Conservation (phyloP, 2,113 vertebrate species). For the Podiceps cristatus region DNA sequence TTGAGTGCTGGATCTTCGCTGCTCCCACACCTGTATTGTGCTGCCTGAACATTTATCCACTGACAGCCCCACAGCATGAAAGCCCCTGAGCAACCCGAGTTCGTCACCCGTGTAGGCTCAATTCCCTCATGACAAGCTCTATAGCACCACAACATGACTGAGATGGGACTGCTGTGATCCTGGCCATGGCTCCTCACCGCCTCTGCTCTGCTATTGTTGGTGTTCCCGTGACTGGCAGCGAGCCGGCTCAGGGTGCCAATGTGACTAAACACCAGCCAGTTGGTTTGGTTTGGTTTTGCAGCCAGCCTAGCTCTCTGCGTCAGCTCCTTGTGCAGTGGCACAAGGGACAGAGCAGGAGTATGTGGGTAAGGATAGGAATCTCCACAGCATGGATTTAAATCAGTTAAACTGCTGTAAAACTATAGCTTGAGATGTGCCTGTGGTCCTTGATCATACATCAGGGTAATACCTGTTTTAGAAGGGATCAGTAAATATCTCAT, state of each 20-base stretch:
- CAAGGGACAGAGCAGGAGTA: not conserved
- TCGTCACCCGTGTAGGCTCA: not conserved
- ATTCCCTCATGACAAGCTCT: rapidly evolving
- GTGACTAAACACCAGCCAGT: no score
- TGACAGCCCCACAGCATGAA: rapidly evolving
- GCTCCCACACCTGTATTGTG: not conserved
- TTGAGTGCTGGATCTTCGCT: not conserved
- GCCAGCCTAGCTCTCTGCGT: not conserved
- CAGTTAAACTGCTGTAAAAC: not conserved
- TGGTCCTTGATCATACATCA: not conserved
- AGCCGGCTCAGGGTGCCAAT: not conserved
- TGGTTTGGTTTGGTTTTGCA: not conserved
- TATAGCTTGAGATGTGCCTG: not conserved
- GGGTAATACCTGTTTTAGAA: not conserved
- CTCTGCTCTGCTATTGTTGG: not conserved
- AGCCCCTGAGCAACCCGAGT: rapidly evolving
- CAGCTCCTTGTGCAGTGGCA: not conserved
- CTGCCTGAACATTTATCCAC: not conserved
- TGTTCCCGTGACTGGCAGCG: not conserved
- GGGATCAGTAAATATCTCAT: not conserved
- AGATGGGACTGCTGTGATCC: not conserved
- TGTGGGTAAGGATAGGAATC: not conserved
- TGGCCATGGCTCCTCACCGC: not conserved
- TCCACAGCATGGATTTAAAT: not conserved
- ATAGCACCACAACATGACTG: not conserved